Base-by-base conservation (phyloP, 2,888 invertebrate genomes). In the Drosophila macrothrix region DNA sequence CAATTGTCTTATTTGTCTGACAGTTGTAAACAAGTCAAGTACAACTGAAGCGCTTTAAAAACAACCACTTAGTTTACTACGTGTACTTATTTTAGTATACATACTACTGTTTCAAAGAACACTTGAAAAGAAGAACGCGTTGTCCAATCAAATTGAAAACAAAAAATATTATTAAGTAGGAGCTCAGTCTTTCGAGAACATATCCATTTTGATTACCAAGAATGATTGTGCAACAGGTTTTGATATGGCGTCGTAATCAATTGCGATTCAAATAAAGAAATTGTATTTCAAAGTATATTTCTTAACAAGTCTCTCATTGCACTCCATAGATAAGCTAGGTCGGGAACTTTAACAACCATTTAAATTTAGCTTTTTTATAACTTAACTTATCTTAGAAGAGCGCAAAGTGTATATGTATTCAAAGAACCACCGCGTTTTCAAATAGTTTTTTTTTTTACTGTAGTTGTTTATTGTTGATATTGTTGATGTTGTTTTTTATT, bases 271-370 rank as follows among this genome's bases (percentile, higher is more conserved):
- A 59, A 52, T 65, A 16, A 60, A 43, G 50, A 10, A 12, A 29
- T 35, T 25, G 22, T 35, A 28, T 52, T 50, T 35, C 14, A n/a
- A 53, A 56, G 72, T 56, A 71, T 22, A 25, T 49, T 37, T 29
- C 1, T 29, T 37, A 43, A 19, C 29, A 43, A 60, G 52, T 43
- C 58, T 68, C 46, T 58, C 46, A 64, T 53, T 53, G 59, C 67
- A 56, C 59, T 50, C 37, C 12, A 35, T 25, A 77, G 76, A 76
- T 76, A 73, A 68, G 43, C 46, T 37, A 49, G 64, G 33, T 50
- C 43, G 55, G 56, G 49, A 52, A 19, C 46, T 39, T 46, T 28
- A 54, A 28, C 28, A 55, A 60, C 33, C 33, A 66, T 70, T 74
- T 78, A 74, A 70, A 62, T 60, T 59, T 78, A 69, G 58, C 28